Conservation (phyloP, 92 coral and sea anemone genomes). For the Pocillopora meandrina region DNA sequence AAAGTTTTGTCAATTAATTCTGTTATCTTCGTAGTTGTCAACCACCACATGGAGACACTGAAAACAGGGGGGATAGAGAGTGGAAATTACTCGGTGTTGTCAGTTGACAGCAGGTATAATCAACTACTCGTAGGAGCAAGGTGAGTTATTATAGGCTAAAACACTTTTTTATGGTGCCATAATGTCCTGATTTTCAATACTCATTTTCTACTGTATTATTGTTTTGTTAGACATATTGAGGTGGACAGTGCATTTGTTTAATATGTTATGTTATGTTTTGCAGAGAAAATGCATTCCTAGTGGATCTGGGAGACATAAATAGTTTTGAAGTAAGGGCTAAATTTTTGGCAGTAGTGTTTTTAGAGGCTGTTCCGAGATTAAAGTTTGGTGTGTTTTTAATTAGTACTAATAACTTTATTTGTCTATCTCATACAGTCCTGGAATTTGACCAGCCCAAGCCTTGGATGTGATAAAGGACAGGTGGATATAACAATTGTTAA, state of each 20-base stretch:
- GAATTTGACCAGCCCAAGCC: slow-evolving; percentile 12
- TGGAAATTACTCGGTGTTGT: slow-evolving; percentile 1
- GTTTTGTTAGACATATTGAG: no score
- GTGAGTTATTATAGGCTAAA: background rate
- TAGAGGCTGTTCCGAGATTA: no score
- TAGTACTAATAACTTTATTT: no score
- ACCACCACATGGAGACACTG: slow-evolving; percentile 1
- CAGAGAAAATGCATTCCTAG: slow-evolving; percentile 19
- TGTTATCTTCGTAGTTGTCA: background rate
- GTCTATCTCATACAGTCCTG: slow-evolving; percentile 13
- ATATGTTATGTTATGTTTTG: background rate
- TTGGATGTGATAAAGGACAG: slow-evolving; percentile 2
- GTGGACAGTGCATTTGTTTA: no score
- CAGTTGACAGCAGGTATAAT: slow-evolving; percentile 17
- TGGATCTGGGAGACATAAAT: slow-evolving; percentile 21
- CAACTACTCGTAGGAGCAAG: slow-evolving; percentile 36
- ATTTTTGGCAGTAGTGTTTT: no score
- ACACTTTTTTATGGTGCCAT: background rate
- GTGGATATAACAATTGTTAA: background rate
- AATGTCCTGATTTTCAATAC: no score
- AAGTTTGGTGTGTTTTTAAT: background rate
- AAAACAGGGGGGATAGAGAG: slow-evolving; percentile 17
- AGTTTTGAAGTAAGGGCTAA: background rate
- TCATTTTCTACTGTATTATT: no score
- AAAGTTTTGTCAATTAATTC: background rate